phyloP scores from a whole-genome alignment of 1,140 invertebrate genomes.

The Sinella curviseta region DNA sequence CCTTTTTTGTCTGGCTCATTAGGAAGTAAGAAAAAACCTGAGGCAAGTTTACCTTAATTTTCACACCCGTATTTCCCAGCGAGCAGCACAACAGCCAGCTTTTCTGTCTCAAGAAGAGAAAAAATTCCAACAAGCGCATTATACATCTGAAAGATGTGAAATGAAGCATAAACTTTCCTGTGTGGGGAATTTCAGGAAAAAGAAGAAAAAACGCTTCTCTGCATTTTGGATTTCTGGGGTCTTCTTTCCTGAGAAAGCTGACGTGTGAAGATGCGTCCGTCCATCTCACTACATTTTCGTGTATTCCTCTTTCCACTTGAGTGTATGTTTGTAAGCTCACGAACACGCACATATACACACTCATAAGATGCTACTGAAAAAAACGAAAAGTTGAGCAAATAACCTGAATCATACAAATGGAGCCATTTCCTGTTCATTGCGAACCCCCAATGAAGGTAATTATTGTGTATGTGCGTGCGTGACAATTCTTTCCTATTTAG shows the following conservation, averaged over 20 bases:
- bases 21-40: slow-evolving; percentile 2
- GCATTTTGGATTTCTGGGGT: too few species aligned
- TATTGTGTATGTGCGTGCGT: background rate
- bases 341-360: too few species aligned
- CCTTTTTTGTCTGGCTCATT: slow-evolving; percentile 13
- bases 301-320: too few species aligned
- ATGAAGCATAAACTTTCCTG: background rate
- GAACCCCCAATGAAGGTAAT: background rate
- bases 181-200: background rate
- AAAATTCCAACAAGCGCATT: too few species aligned
- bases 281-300: too few species aligned
- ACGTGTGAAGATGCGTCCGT: too few species aligned
- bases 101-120: background rate
- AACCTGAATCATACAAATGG: background rate
- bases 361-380: too few species aligned
- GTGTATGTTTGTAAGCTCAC: too few species aligned
- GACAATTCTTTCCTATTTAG: background rate
- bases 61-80: background rate
- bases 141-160: background rate
- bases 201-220: too few species aligned
- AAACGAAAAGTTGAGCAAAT: background rate
- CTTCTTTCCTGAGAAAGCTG: too few species aligned
- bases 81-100: background rate
- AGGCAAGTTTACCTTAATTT: slow-evolving; percentile 14
- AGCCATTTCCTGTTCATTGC: background rate